Conservation (phyloP, 2,888 invertebrate species). For the Thecocarcelia acutangulata region DNA sequence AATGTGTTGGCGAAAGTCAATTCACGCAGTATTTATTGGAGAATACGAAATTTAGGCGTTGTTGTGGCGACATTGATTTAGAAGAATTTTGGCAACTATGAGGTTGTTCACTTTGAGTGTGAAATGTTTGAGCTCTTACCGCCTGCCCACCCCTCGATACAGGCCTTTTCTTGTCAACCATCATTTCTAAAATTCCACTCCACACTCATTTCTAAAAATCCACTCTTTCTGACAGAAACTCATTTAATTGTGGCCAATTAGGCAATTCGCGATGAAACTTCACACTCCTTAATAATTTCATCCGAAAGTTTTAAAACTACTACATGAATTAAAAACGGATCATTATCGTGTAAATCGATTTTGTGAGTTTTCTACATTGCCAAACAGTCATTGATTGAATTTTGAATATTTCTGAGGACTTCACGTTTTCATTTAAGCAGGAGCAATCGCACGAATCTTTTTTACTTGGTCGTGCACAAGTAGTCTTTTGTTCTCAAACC, state of each 20-base stretch:
- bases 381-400: slow-evolving; percentile 13
- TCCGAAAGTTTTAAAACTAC: slow-evolving; percentile 21
- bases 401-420: slow-evolving; percentile 11
- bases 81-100: slow-evolving; percentile 33
- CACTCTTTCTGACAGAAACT: slow-evolving; percentile 10
- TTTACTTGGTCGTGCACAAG: too few species aligned
- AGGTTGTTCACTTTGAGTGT: background rate
- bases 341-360: background rate
- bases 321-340: slow-evolving; percentile 10
- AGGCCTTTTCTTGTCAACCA: slow-evolving; percentile 5
- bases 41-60: slow-evolving; percentile 9
- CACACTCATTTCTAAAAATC: too few species aligned
- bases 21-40: slow-evolving; percentile 32
- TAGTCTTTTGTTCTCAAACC: slow-evolving; percentile 35
- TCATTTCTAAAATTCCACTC: slow-evolving; percentile 19
- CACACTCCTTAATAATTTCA: slow-evolving; percentile 24
- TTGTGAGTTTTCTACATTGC: slow-evolving; percentile 5
- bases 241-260: slow-evolving; percentile 22
- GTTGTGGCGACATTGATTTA: background rate
- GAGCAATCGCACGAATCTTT: background rate
- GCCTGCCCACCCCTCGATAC: background rate
- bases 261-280: slow-evolving; percentile 29
- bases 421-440: slow-evolving; percentile 4
- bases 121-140: slow-evolving; percentile 18
- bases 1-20: background rate